Conservation (phyloP, 2,113 vertebrate species). For the Hiodon alosoides region DNA sequence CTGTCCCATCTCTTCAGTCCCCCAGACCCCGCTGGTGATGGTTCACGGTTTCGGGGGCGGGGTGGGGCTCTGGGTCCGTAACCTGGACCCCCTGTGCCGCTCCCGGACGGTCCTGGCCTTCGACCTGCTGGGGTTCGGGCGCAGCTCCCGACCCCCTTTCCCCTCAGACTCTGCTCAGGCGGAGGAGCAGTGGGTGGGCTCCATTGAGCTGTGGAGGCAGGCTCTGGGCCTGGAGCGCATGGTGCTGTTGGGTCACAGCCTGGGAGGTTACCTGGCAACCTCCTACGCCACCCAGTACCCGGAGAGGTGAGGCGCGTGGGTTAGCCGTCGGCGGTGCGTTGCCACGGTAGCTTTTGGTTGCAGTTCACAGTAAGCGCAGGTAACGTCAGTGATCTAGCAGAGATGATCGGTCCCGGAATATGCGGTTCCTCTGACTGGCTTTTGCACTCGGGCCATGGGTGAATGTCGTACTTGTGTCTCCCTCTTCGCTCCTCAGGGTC, state of each 20-base stretch:
- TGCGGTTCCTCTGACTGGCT: neutral
- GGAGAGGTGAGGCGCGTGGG: slow-evolving; percentile 45
- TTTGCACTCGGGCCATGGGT: neutral
- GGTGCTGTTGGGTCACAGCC: slow-evolving; percentile 56
- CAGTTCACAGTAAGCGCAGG: too few species aligned
- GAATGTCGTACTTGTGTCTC: neutral
- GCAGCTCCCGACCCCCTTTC: slow-evolving; percentile 60
- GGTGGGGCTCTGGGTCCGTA: slow-evolving; percentile 65
- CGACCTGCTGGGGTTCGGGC: slow-evolving; percentile 64
- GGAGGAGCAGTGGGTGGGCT: slow-evolving; percentile 57
- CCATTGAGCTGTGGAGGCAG: slow-evolving; percentile 55
- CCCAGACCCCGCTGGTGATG: slow-evolving; percentile 60
- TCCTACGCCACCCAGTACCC: slow-evolving; percentile 55
- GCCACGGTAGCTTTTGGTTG: too few species aligned
- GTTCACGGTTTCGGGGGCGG: slow-evolving; percentile 69
- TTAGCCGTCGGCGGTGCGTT: too few species aligned
- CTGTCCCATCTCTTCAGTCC: neutral
- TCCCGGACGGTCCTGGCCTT: slow-evolving; percentile 51
- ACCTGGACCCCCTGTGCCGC: slow-evolving; percentile 55
- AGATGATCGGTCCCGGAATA: too few species aligned
- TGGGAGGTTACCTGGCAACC: slow-evolving; percentile 52
- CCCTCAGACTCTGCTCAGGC: slow-evolving; percentile 54
- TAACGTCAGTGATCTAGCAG: too few species aligned
- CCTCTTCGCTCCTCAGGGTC: slow-evolving; percentile 59
- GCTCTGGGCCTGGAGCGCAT: slow-evolving; percentile 52